Evolutionary conservation across 2,888 invertebrate species (phyloP).

Genomic region (Zelleria hepariella): DNA sequence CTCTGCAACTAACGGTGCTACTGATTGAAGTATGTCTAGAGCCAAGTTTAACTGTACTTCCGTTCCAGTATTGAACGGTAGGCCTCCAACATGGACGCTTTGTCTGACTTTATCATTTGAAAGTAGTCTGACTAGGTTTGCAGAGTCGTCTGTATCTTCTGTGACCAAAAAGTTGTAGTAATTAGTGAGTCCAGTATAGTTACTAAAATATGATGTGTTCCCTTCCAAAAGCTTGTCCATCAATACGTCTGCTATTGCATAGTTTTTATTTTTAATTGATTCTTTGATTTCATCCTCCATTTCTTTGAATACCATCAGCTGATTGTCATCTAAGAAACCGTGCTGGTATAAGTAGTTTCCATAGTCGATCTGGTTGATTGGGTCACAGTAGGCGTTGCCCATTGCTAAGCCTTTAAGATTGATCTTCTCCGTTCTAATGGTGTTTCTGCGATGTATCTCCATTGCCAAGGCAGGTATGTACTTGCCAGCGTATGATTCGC

Average conservation of each 20-base stretch:
- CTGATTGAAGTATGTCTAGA: slow-evolving; percentile 72
- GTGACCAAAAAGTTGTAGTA: slow-evolving; percentile 79
- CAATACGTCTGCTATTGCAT: slow-evolving; percentile 76
- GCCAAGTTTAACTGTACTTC: slow-evolving; percentile 64
- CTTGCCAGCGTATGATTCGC: slow-evolving; percentile 76
- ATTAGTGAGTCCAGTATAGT: slow-evolving; percentile 80
- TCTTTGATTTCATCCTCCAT: slow-evolving; percentile 68
- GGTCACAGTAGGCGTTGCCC: slow-evolving; percentile 68
- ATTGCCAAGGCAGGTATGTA: slow-evolving; percentile 63
- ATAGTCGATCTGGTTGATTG: slow-evolving; percentile 61
- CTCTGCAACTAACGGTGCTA: slow-evolving; percentile 53
- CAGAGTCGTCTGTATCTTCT: slow-evolving; percentile 53
- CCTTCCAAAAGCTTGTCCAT: slow-evolving; percentile 78
- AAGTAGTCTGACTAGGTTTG: slow-evolving; percentile 39
- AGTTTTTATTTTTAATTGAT: slow-evolving; percentile 75
- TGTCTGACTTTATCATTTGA: slow-evolving; percentile 49
- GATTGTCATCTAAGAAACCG: slow-evolving; percentile 70
- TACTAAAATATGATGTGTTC: slow-evolving; percentile 68
- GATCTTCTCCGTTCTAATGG: slow-evolving; percentile 34
- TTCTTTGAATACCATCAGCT: slow-evolving; percentile 67
- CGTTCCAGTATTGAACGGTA: slow-evolving; percentile 59
- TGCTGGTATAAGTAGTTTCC: slow-evolving; percentile 64
- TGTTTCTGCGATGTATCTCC: slow-evolving; percentile 64
- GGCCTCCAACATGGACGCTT: slow-evolving; percentile 75
- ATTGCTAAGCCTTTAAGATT: slow-evolving; percentile 69